Base-by-base conservation (phyloP, 2,113 vertebrate species). In the Plestiodon gilberti region DNA sequence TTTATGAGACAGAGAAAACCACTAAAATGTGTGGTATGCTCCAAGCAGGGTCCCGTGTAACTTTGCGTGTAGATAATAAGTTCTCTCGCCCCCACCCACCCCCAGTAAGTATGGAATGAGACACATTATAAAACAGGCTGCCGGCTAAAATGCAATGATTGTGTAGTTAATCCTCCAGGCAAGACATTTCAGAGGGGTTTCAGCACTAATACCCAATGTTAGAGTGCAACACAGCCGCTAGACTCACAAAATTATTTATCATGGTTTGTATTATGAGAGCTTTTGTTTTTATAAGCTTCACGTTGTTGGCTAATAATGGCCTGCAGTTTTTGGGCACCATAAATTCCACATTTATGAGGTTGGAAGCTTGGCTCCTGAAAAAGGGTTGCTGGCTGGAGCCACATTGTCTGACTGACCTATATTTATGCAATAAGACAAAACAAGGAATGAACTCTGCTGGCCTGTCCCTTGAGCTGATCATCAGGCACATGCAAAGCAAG, bases 191-290 rank as follows among this genome's bases (percentile, higher is more conserved):
- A 96, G 93, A 15, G 59, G 43, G 43, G 87, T 95, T 93, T 93
- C 88, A 83, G 88, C 91, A 87, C 82, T 91, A 87, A 93, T 67
- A 91, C 89, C 79, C 38, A 76, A 64, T 20, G 35, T 33, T 61
- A 86, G 85, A 81, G 86, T 71, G 85, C 57, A 73, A 86, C 18
- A 11, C 70, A 75, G 35, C 78, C 76, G 91, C 86, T 77, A 91
- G 90, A 87, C 88, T 90, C 43, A 0, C 90, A 92, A 96, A 95
- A 93, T 95, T 96, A 95, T 94, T 95, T 95, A 95, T 95, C 91
- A 92, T 82, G 89, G 79, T 33, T 84, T 92, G 85, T 82, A 95
- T 95, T 95, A 93, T 64, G 84, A 33, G 94, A 92, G 92, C 87
- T 92, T 95, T 74, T 65, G 70, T 86, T 81, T 86, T 96, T 94